These are phyloP conservation scores for Hofmannophila pseudospretella DNA, from an alignment of 2,888 invertebrate genomes.

Conservation along the genomic window DNA sequence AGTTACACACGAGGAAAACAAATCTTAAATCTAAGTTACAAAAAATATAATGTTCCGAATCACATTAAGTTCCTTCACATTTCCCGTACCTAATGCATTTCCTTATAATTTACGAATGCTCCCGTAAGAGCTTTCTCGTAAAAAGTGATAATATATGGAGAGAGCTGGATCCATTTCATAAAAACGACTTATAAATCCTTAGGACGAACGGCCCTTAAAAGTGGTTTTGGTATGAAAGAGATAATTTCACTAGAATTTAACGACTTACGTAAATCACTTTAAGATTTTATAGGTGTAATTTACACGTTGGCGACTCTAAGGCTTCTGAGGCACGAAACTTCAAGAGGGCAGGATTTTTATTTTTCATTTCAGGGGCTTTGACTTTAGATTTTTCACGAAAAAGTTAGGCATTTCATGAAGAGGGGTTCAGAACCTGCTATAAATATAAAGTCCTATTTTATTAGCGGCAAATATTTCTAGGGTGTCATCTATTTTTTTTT, in stretches of 20 bases:
- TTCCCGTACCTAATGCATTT: constrained; percentile 5
- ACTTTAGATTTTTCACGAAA: no score
- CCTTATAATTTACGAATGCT: constrained; percentile 12
- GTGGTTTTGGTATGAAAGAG: constrained; percentile 10
- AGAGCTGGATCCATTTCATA: constrained; percentile 17
- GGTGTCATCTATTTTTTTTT: no score
- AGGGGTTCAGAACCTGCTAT: no score
- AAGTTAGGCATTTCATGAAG: no score
- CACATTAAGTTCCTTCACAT: constrained; percentile 8
- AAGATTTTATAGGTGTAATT: constrained; percentile 9
- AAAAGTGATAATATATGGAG: constrained; percentile 14
- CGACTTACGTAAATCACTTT: constrained; percentile 14
- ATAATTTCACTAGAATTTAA: constrained; percentile 14
- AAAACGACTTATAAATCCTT: constrained; percentile 20
- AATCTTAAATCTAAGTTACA: no score
- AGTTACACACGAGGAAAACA: no score
- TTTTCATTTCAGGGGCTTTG: no score
- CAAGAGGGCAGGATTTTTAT: no score
- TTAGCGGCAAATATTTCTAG: no score
- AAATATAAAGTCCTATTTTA: no score
- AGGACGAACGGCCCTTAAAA: constrained; percentile 10
- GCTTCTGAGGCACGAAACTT: background rate
- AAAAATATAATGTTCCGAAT: no score
- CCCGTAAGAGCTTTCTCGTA: constrained; percentile 12
- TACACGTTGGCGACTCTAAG: constrained; percentile 4